Base-by-base conservation (phyloP, 1,140 invertebrate genomes). In the Drosophila trapezifrons region DNA sequence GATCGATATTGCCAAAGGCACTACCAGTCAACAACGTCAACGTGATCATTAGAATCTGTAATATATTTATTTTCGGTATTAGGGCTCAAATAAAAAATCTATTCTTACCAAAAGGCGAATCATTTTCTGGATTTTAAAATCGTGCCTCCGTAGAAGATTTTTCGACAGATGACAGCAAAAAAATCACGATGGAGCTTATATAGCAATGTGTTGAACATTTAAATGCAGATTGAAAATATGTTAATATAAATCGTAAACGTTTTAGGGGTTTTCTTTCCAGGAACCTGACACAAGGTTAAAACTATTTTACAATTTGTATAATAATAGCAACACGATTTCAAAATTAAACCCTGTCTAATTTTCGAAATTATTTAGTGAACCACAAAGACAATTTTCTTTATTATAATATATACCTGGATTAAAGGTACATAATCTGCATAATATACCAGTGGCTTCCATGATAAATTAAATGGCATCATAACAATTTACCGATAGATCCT, bases 151-250 rank as follows among this genome's bases (percentile, higher is more conserved):
- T 22, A 27, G 20, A 43, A 18, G 18, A 12, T 29, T 17, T 13
- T 47, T 43, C 10, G 7, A 13, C 18, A 60, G 10, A 22, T 59
- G 29, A 25, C 13, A 17, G 20, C 12, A 18, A 55, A n/a, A 37
- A 43, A 3, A 18, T 3, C 4, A 0, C 8, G 2, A 2, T 15
- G 17, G 12, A 18, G 13, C 17, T 59, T 58, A 45, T 80, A 80
- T 80, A 60, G 42, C 22, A 47, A 42, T 12, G 29, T 37, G 2
- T 5, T 15, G 13, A 49, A n/a, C 43, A 72, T 65, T 78, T 13
- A 51, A 71, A 78, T 78, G 42, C 40, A 47, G 6, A 73, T 58
- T 57, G 3, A 12, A 76, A 55, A 65, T 64, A 56, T 78, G 67
- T 29, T 45, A 65, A 72, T 64, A n/a, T 12, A 40, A 27, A 45